Evolutionary conservation across 2,113 vertebrate genomes (phyloP), one percentile per base, ranked within the genome.

Genomic region (Pachypanchax playfairii): DNA sequence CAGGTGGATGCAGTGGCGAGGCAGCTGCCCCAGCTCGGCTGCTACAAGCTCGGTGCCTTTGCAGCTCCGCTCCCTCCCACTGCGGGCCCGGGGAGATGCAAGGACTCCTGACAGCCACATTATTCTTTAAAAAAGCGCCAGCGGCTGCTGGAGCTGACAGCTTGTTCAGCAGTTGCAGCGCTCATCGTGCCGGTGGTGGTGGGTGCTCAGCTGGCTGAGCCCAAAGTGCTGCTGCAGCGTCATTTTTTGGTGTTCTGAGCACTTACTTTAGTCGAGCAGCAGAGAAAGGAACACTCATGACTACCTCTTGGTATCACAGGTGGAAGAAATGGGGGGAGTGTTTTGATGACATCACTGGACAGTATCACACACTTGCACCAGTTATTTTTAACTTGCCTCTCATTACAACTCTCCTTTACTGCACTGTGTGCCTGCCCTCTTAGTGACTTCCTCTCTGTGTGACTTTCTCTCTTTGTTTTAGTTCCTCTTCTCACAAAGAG

Each of bases 71-170:
- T 68, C 87, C 67, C 54, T 53, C 55, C 54, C 64, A 77, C 41
- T 83, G 65, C 63, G 22, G 82, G 71, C 66, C 67, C 18, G n/a
- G 33, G 55, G 75, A 84, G 83, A 90, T 75, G 79, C 60, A 12
- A 86, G 57, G 59, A 59, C 56, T 86, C 75, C 84, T 87, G 89
- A 90, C 88, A 89, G 87, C 74, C 73, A 82, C 89, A 89, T 89
- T 89, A 86, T 86, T 89, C 87, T 90, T 90, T 88, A 87, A 90
- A 62, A 33, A 90, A 86, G 89, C 73, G 55, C 73, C 73, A 33
- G 72, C 71, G 46, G 50, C 70, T 85, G 67, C 87, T 81, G 76
- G 72, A 81, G 79, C 77, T 85, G 86, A 89, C 88, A 90, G 85
- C 88, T 87, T 87, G 87, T 88, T 89, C 87, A 87, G 86, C 90